Evolutionary conservation across 53 echinoderm and acorn worm species (phyloP).

Genomic region (Hippasteria phrygiana): DNA sequence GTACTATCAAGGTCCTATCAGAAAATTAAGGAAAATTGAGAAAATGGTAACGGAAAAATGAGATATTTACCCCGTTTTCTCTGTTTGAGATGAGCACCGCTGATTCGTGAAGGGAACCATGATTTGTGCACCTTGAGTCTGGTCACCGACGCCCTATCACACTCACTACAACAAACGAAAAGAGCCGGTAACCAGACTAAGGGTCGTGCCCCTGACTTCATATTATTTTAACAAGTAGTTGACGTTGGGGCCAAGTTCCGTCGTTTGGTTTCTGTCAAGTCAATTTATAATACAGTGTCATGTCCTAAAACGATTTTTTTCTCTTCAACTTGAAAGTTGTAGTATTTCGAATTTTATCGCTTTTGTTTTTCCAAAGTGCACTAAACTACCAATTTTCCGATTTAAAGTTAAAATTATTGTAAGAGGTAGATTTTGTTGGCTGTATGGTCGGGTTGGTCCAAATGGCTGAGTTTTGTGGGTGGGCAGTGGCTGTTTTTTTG

Average conservation of each 20-base stretch:
- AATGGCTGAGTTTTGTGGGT: too few relatives aligned
- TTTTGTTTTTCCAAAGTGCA: too few relatives aligned
- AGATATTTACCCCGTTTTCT: constrained; percentile 1
- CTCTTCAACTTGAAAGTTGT: too few relatives aligned
- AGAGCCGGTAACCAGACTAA: constrained; percentile 8
- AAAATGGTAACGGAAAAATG: neutral
- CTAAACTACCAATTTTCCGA: too few relatives aligned
- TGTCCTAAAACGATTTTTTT: too few relatives aligned
- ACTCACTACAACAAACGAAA: neutral
- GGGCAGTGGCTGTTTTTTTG: too few relatives aligned
- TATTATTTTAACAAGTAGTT: constrained; percentile 41
- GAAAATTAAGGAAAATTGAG: neutral
- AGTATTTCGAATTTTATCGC: too few relatives aligned
- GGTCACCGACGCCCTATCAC: neutral
- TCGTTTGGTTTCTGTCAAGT: neutral
- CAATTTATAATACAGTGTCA: too few relatives aligned
- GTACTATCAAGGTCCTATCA: neutral
- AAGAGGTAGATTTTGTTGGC: too few relatives aligned
- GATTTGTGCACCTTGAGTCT: neutral
- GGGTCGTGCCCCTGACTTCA: neutral
- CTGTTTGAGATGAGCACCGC: neutral
- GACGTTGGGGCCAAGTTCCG: neutral
- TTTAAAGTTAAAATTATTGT: too few relatives aligned
- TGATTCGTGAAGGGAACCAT: neutral
- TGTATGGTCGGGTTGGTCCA: too few relatives aligned